Evolutionary conservation across 2,797 vertebrate genomes (phyloP).

Genomic region (Cygnus olor): DNA sequence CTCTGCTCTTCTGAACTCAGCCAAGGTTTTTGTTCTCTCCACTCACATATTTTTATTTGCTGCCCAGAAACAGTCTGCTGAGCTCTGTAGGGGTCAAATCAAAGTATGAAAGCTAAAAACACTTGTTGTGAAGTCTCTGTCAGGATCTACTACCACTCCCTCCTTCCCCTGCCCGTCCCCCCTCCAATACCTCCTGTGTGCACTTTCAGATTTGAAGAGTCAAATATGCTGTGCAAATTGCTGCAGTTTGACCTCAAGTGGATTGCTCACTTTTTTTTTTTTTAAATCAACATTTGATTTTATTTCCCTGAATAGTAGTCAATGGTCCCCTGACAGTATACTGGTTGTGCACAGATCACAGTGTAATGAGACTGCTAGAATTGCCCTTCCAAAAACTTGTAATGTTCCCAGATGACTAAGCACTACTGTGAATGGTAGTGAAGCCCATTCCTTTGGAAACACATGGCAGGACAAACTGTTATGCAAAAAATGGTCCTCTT

Average conservation of each 20-base stretch:
- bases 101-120: neutral
- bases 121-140: neutral
- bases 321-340: neutral
- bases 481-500: neutral
- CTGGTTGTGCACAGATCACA: neutral
- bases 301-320: neutral
- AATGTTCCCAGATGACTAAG: neutral
- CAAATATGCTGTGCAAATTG: neutral
- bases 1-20: neutral
- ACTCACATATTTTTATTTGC: neutral
- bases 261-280: neutral
- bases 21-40: neutral
- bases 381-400: neutral
- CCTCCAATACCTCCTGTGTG: neutral
- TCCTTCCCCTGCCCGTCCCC: neutral
- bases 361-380: neutral
- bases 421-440: fast-evolving
- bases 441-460: neutral
- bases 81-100: neutral
- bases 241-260: neutral
- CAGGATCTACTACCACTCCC: neutral
- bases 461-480: neutral
- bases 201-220: neutral
- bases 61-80: neutral
- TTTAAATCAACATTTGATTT: neutral